Evolutionary conservation across 2,888 invertebrate species (phyloP), one percentile per base, ranked within the genome.

Genomic region (Carabus problematicus): DNA sequence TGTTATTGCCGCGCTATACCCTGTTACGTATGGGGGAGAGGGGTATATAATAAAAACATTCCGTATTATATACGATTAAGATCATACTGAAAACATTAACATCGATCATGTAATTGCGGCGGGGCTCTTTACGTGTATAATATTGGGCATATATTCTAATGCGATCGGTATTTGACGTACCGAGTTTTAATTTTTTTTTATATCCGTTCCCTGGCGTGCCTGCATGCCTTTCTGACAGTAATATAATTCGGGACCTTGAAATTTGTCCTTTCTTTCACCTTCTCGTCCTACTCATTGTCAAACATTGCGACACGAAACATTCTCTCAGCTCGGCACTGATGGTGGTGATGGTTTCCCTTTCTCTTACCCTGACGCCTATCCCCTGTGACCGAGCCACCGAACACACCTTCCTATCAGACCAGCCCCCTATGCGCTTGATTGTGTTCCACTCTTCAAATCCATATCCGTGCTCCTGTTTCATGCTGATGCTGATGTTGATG

Each of bases 231-330:
- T 43, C 55, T 56, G 47, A 41, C 43, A 41, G 12, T 64, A 64
- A 64, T 64, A 70, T 64, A 64, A 56, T 70, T 64, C 55, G 64
- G 64, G 64, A 70, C 64, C 64, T 64, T 70, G 64, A 64, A 64
- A 73, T 73, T 71, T 75, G 74, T 75, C 75, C 75, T 75, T 75
- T 75, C 75, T 75, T 75, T 75, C 74, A 75, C 75, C 75, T 75
- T 75, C 75, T 72, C 73, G 73, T 73, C 74, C 74, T 73, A 74
- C 74, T 75, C 74, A 73, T 73, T 73, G 71, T 72, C 72, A 72
- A 66, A 66, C 69, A 60, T 70, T 54, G 54, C 52, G 55, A 61
- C 61, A 60, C 47, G 61, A 39, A 61, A 61, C 61, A 61, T 61
- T 61, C 61, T 61, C 47, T 19, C 52, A 19, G 9, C 52, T 16